Evolutionary conservation across 2,113 vertebrate species (phyloP).

Genomic region (Nannospalax galili): DNA sequence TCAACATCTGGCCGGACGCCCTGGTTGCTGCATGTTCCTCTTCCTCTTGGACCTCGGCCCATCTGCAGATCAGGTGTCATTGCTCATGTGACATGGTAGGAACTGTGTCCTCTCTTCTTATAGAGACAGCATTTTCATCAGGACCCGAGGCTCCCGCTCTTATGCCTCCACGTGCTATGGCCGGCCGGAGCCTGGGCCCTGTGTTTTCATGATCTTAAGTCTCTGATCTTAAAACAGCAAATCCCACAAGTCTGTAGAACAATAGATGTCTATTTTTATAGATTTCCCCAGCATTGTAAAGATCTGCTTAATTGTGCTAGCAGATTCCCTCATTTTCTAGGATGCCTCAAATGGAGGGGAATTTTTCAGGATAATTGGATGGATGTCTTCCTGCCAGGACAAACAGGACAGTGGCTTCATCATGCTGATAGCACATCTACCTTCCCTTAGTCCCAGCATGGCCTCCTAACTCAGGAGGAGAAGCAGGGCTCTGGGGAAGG

Average conservation of each 20-base stretch:
- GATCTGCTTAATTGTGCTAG: not conserved
- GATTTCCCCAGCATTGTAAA: slow-evolving; percentile 9
- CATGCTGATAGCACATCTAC: accelerated
- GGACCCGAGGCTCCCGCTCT: not conserved
- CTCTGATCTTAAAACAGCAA: not conserved
- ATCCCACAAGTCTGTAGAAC: not conserved
- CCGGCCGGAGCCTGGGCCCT: not conserved
- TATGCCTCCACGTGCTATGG: not conserved
- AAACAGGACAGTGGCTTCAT: not conserved
- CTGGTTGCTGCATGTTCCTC: accelerated
- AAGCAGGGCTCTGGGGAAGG: too few species aligned
- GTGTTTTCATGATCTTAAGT: not conserved
- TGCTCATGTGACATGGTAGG: accelerated
- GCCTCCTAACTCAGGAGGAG: not conserved
- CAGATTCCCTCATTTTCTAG: slow-evolving; percentile 22
- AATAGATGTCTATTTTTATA: not conserved
- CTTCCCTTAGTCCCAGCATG: not conserved
- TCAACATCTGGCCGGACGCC: accelerated
- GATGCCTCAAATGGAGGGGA: not conserved
- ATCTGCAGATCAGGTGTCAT: not conserved
- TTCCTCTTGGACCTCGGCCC: not conserved
- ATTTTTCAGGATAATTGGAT: not conserved
- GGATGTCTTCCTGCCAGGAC: slow-evolving; percentile 13
- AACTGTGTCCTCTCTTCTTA: not conserved
- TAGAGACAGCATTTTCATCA: not conserved